Evolutionary conservation across 2,888 invertebrate genomes (phyloP).

Genomic region (Apotomis betuletana): DNA sequence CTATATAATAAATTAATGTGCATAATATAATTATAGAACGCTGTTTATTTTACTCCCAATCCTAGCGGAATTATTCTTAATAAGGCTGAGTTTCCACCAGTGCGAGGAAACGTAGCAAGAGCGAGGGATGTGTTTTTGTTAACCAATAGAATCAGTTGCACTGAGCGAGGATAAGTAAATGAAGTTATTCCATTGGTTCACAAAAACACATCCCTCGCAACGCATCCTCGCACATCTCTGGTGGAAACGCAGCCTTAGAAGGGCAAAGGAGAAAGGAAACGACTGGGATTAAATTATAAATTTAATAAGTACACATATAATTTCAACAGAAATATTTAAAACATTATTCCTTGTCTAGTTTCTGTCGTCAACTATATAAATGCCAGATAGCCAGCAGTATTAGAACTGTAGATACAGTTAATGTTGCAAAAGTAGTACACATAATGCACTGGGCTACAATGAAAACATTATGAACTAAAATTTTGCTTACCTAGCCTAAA

Average conservation of each 20-base stretch:
- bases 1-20: conserved; percentile 75
- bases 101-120: too few species aligned
- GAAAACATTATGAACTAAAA: neutral
- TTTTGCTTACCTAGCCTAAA: neutral
- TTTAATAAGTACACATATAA: conserved; percentile 27
- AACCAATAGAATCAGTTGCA: too few species aligned
- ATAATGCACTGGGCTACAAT: neutral
- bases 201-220: too few species aligned
- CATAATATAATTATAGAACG: conserved; percentile 55
- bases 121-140: too few species aligned
- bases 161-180: too few species aligned
- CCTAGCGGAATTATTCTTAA: neutral
- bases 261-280: conserved; percentile 6
- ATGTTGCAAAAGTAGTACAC: neutral
- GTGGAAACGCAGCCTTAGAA: too few species aligned
- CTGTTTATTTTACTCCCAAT: conserved; percentile 49
- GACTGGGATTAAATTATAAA: conserved; percentile 15
- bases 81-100: too few species aligned
- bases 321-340: conserved; percentile 26
- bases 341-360: conserved; percentile 14
- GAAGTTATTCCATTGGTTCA: too few species aligned
- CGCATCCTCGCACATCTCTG: too few species aligned
- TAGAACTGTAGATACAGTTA: conserved; percentile 24
- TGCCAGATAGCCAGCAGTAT: conserved; percentile 8
- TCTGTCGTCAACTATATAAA: neutral